Base-by-base conservation (phyloP, 2,113 vertebrate genomes). In the Bos indicus region DNA sequence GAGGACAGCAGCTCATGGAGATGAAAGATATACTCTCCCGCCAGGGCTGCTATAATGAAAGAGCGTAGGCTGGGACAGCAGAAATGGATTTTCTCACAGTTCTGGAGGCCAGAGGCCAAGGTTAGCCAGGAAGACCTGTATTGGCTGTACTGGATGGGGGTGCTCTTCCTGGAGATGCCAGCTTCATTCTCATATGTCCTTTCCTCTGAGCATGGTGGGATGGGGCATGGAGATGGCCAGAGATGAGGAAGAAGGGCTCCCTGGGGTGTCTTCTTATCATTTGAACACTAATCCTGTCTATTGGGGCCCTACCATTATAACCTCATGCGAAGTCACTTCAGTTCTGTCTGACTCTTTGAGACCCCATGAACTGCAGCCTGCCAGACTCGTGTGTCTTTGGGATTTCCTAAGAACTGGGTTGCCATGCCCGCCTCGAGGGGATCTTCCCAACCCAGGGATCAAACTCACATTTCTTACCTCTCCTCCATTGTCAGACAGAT, bases 1-100 rank as follows among this genome's bases (percentile, higher is more conserved):
- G 7, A 51, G 30, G 74, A 7, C 11, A 9, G 14, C 2, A 28
- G 14, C 15, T 10, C 14, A 0, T 6, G 4, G 51, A 23, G 2
- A 15, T 7, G 5, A 30, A 64, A 33, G 43, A 36, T 23, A 2
- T 5, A 23, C n/a, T 19, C 17, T 0, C n/a, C 23, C 9, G 2
- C 36, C 60, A 46, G 36, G 3, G 51, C 8, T 74, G 5, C 57
- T 16, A 2, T 21, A 26, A 52, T 23, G 48, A 51, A 59, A 17
- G 25, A 7, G 16, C 2, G 1, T 0, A 11, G 48, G 12, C 21
- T 30, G 17, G 28, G 71, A 52, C 14, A 51, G 64, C 36, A 91
- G 11, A 71, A 7, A 5, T 40, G 23, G 60, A 12, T 90, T 67
- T 83, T 52, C 7, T 90, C 64, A 17, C 1, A 40, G 7, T 80